phyloP scores from a whole-genome alignment of 2,888 invertebrate species.

The Rotaria magnacalcarata region DNA sequence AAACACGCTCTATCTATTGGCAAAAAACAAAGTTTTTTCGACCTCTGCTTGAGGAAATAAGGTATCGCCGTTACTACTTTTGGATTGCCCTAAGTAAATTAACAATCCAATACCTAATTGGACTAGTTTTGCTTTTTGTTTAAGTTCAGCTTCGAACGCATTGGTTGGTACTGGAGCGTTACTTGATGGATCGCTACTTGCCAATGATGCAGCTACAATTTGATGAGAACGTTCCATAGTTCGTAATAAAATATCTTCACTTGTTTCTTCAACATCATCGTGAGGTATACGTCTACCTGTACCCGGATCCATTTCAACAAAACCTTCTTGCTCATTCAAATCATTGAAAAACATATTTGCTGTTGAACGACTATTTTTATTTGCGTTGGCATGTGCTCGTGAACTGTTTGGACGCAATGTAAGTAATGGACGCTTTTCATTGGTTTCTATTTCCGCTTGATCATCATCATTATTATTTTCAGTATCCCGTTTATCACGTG shows the following conservation, averaged over 20 bases:
- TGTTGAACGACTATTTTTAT: background rate
- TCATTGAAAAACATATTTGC: background rate
- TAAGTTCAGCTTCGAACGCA: conserved; percentile 10
- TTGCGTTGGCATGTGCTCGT: background rate
- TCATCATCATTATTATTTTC: background rate
- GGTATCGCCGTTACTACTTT: too few species aligned
- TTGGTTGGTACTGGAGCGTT: background rate
- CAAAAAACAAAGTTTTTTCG: too few species aligned
- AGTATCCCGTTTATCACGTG: background rate
- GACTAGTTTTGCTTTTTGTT: conserved; percentile 14
- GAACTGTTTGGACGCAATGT: background rate
- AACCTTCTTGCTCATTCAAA: background rate
- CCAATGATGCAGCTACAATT: background rate
- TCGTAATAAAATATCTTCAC: background rate
- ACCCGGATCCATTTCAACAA: background rate
- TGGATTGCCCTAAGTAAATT: too few species aligned
- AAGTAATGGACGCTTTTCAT: conserved; percentile 15
- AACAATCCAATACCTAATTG: background rate
- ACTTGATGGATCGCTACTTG: background rate
- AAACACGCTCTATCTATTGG: too few species aligned
- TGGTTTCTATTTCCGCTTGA: background rate
- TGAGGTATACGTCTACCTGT: background rate
- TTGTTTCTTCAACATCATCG: background rate
- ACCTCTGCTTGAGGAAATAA: too few species aligned
- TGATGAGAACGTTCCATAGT: background rate